Conservation (phyloP, 2,113 vertebrate genomes). For the Falcunculus frontatus region DNA sequence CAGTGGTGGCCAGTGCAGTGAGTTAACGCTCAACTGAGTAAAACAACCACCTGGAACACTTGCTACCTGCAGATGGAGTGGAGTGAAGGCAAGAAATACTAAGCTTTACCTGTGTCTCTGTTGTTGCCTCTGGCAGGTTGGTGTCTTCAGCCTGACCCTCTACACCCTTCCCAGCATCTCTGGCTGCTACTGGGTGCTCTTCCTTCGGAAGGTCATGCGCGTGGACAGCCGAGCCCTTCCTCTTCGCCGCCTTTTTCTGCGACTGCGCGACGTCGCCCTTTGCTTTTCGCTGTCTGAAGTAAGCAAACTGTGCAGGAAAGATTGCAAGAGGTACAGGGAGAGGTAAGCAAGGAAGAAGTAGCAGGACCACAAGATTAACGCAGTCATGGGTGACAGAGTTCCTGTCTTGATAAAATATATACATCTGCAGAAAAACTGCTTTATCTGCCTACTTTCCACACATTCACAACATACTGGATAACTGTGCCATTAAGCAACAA, state of each 20-base stretch:
- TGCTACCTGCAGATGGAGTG: fast-evolving
- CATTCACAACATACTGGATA: not conserved
- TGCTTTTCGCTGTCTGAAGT: constrained; percentile 76
- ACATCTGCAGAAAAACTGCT: constrained; percentile 12
- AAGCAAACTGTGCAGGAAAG: constrained; percentile 77
- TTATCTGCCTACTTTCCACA: not conserved
- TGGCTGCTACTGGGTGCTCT: constrained; percentile 53
- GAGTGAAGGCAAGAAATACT: not conserved
- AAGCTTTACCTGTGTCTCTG: constrained; percentile 35
- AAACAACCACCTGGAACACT: not conserved
- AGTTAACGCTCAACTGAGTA: not conserved
- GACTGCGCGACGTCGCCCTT: constrained; percentile 67
- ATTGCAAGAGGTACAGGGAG: constrained; percentile 71
- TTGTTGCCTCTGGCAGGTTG: not conserved
- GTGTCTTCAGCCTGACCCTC: not conserved
- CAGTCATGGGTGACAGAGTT: constrained; percentile 21
- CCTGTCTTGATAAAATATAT: not conserved
- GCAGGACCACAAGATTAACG: constrained; percentile 68
- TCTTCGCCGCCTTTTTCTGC: constrained; percentile 78
- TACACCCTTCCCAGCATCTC: not conserved
- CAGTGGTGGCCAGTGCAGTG: not conserved
- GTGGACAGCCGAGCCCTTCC: constrained; percentile 74
- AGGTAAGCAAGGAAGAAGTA: constrained; percentile 76
- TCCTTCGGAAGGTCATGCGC: constrained; percentile 60
- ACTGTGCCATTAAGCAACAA: not conserved